Conservation (phyloP, 2,888 invertebrate genomes). For the Archips crataeganus region DNA sequence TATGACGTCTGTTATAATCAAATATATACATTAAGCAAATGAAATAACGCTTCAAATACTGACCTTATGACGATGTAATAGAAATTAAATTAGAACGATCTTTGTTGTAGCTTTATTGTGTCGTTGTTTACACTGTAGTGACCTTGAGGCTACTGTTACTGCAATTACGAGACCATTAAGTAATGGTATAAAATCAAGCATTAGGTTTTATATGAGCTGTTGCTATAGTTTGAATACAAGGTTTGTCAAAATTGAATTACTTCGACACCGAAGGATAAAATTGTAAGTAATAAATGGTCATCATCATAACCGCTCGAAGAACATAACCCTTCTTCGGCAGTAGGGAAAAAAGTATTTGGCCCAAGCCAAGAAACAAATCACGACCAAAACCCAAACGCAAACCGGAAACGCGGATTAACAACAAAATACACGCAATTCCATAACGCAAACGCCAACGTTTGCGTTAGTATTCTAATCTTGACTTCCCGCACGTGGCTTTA, state of each 20-base stretch:
- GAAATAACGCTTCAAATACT: neutral
- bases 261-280: neutral
- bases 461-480: conserved; percentile 31
- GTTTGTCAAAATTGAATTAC: neutral
- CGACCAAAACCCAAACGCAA: neutral
- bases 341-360: neutral
- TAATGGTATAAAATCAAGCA: conserved; percentile 8
- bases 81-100: neutral
- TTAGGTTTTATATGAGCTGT: neutral
- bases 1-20: conserved; percentile 21
- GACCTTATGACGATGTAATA: neutral
- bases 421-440: conserved; percentile 27
- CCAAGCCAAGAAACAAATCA: neutral
- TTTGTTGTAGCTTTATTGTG: neutral
- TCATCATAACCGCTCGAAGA: too few species aligned
- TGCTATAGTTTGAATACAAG: neutral
- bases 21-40: neutral
- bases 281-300: too few species aligned
- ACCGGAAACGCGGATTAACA: conserved; percentile 31
- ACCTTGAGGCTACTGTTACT: conserved; percentile 5
- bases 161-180: conserved; percentile 11
- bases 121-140: neutral
- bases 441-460: conserved; percentile 15
- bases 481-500: conserved; percentile 63
- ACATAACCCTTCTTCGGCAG: neutral